Evolutionary conservation across 2,888 invertebrate species (phyloP).

Genomic region (Macaria liturata): DNA sequence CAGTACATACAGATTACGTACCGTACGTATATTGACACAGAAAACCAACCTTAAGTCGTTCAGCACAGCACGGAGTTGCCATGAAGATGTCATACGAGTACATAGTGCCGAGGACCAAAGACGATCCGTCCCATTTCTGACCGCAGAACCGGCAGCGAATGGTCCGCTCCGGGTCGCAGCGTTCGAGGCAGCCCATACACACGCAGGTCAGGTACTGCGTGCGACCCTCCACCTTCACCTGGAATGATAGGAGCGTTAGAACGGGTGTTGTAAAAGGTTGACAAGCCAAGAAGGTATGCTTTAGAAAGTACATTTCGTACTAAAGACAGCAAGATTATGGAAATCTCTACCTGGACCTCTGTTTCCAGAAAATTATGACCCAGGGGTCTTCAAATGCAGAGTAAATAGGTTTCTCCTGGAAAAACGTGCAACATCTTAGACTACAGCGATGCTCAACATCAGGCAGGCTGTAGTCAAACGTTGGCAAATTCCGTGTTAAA

Average conservation of each 20-base stretch:
- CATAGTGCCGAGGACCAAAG: constrained; percentile 97
- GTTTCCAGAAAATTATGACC: too few relatives aligned
- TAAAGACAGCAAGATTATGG: too few relatives aligned
- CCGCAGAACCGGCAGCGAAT: constrained; percentile 93
- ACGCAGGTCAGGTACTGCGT: constrained; percentile 96
- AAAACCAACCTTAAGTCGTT: constrained; percentile 90
- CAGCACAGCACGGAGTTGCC: constrained; percentile 97
- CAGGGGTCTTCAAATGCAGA: too few relatives aligned
- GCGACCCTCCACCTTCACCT: constrained; percentile 96
- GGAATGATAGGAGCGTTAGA: constrained; percentile 30
- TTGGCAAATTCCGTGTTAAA: too few relatives aligned
- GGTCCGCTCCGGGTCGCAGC: constrained; percentile 88
- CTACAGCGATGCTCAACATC: too few relatives aligned
- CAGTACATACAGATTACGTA: too few relatives aligned
- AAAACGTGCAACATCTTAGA: too few relatives aligned
- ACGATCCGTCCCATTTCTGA: constrained; percentile 95
- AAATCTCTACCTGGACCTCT: too few relatives aligned
- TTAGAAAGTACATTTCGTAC: too few relatives aligned
- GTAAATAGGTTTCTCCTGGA: too few relatives aligned
- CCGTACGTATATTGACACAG: too few relatives aligned
- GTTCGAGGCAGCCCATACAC: constrained; percentile 97
- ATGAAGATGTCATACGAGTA: constrained; percentile 99
- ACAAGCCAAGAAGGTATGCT: not conserved
- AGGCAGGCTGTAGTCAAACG: too few relatives aligned
- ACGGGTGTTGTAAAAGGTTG: not conserved